Conservation (phyloP, 2,113 vertebrate species). For the Paracanthobrama guichenoti region DNA sequence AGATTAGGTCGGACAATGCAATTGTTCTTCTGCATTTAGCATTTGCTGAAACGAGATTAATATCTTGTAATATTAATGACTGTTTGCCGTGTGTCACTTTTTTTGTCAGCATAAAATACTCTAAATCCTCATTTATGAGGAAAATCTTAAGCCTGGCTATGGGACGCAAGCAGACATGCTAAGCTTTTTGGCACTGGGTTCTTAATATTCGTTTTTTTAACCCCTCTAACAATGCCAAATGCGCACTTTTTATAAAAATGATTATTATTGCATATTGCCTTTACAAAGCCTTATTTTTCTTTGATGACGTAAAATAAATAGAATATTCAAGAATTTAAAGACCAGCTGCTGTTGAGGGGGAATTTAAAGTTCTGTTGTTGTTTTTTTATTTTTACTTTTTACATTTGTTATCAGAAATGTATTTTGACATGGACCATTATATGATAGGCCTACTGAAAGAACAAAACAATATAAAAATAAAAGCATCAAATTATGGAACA, state of each 20-base stretch:
- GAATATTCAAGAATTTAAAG: conserved; percentile 49
- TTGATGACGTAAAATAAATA: conserved; percentile 57
- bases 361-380: not conserved
- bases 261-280: conserved; percentile 59
- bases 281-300: conserved; percentile 7
- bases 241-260: conserved; percentile 60
- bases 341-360: not conserved
- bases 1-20: conserved; percentile 62
- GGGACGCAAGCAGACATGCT: conserved; percentile 45
- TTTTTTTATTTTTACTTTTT: not conserved
- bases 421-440: not conserved
- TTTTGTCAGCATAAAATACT: conserved; percentile 55
- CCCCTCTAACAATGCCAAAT: conserved; percentile 57
- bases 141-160: conserved; percentile 52
- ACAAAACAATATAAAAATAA: not conserved
- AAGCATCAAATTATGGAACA: not conserved
- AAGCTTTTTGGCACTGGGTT: conserved; percentile 54
- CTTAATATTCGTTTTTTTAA: conserved; percentile 26
- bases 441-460: not conserved
- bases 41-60: conserved; percentile 67
- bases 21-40: conserved; percentile 62
- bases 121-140: conserved; percentile 68
- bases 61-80: conserved; percentile 53
- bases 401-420: not conserved
- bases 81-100: conserved; percentile 63